Evolutionary conservation across 2,797 vertebrate species (phyloP), one percentile per base, ranked within the genome.

Genomic region (Argyrosomus regius): DNA sequence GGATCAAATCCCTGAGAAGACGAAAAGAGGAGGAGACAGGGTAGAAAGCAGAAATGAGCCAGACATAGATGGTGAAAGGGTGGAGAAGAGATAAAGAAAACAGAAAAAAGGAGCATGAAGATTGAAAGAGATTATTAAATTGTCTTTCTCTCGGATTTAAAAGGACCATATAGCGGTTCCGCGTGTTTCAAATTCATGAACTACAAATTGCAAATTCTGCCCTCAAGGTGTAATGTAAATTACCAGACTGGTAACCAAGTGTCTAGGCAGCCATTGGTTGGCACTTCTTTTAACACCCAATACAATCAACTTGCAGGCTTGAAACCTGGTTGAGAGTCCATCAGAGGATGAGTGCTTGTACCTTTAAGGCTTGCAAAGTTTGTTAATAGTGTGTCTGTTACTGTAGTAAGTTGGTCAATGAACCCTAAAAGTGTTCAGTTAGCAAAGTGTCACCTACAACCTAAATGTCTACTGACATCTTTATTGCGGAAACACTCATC

Each of bases 151-250:
- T 41, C 26, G 22, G 50, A 76, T 81, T 88, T 88, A 81, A 52
- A 52, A 81, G 77, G 52, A 18, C 62, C 65, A 69, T 84, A 76
- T 74, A 81, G 22, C 26, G 39, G 26, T 67, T 82, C 75, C 72
- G 68, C 61, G 77, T 74, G 87, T 84, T 82, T 79, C 65, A 75
- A 56, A 64, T 39, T 64, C 76, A 78, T 84, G 67, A 83, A 91
- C 45, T 63, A 72, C 39, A 87, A 83, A 89, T 84, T 89, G 81
- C 63, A 76, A 76, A 84, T 63, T 75, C 74, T 75, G 46, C 71
- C 83, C 77, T 84, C 3, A 65, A 85, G 81, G 69, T 20, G 49
- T 24, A 58, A 52, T 54, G 57, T 87, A 75, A 80, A 68, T 26
- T 68, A 75, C 60, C 43, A 22, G 10, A 76, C 28, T 77, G 62